Conservation (phyloP, 1,140 invertebrate genomes). For the Sminthurides bifidus region DNA sequence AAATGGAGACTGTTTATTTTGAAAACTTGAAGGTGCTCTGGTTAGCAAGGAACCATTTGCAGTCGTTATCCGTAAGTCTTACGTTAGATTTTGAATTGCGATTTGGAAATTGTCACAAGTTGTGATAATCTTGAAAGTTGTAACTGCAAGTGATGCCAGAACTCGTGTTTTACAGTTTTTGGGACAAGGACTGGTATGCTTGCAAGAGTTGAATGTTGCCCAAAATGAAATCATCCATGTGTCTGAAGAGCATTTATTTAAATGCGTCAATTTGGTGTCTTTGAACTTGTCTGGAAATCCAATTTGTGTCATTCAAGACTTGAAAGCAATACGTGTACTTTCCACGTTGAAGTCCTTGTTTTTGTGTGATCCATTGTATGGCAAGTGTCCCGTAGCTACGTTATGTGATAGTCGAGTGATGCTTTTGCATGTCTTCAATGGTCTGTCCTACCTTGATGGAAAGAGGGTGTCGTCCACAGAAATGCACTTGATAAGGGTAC, state of each 20-base stretch:
- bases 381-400: conserved; percentile 22
- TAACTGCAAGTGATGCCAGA: neutral
- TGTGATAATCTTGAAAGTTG: neutral
- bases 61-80: conserved; percentile 15
- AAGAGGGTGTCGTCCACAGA: conserved; percentile 12
- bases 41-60: conserved; percentile 16
- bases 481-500: too few species aligned
- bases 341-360: conserved; percentile 2
- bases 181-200: conserved; percentile 8
- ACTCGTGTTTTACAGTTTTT: conserved; percentile 16
- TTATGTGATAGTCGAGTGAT: conserved; percentile 19
- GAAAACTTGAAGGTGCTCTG: conserved; percentile 17
- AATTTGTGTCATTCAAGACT: conserved; percentile 20
- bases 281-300: conserved; percentile 25
- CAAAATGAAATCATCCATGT: conserved; percentile 18
- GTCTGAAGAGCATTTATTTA: conserved; percentile 6
- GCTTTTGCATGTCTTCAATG: conserved; percentile 14
- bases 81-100: too few species aligned
- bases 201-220: conserved; percentile 19
- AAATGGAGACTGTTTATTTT: conserved; percentile 19
- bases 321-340: conserved; percentile 13
- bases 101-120: too few species aligned
- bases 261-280: conserved; percentile 8
- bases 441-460: conserved; percentile 12
- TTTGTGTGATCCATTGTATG: conserved; percentile 21